phyloP scores from a whole-genome alignment of 64 coral and sea anemone species.

The Actinia tenebrosa region DNA sequence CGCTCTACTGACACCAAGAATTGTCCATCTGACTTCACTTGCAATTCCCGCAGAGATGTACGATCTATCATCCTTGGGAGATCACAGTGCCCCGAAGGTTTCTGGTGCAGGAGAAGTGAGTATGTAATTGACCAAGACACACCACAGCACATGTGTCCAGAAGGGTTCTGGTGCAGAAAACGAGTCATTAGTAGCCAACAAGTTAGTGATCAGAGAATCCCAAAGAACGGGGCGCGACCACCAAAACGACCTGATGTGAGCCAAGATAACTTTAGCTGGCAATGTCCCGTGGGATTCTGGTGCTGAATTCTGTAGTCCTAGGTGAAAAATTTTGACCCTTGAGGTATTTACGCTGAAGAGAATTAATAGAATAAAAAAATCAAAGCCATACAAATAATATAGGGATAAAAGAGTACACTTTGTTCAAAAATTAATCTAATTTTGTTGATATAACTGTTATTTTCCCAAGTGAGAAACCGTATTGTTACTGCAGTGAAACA shows the following conservation, averaged over 20 bases:
- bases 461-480: neutral
- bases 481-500: neutral
- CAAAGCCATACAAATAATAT: neutral
- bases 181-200: slow-evolving; percentile 10
- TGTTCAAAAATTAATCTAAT: neutral
- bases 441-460: neutral
- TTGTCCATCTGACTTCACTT: slow-evolving; percentile 38
- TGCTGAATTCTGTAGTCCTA: neutral
- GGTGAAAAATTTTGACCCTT: neutral
- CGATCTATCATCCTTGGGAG: neutral
- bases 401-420: neutral
- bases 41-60: slow-evolving; percentile 27
- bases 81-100: slow-evolving; percentile 39
- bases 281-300: slow-evolving; percentile 24
- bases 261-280: slow-evolving; percentile 13
- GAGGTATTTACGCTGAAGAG: neutral
- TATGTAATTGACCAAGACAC: slow-evolving; percentile 47
- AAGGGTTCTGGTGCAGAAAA: slow-evolving; percentile 32
- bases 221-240: neutral
- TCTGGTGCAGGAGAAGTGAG: slow-evolving; percentile 55
- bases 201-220: slow-evolving; percentile 5
- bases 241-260: neutral
- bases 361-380: neutral
- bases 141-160: slow-evolving; percentile 25
- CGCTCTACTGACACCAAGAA: slow-evolving; percentile 1